Conservation (phyloP, 2,113 vertebrate genomes). For the Spermophilus dauricus region DNA sequence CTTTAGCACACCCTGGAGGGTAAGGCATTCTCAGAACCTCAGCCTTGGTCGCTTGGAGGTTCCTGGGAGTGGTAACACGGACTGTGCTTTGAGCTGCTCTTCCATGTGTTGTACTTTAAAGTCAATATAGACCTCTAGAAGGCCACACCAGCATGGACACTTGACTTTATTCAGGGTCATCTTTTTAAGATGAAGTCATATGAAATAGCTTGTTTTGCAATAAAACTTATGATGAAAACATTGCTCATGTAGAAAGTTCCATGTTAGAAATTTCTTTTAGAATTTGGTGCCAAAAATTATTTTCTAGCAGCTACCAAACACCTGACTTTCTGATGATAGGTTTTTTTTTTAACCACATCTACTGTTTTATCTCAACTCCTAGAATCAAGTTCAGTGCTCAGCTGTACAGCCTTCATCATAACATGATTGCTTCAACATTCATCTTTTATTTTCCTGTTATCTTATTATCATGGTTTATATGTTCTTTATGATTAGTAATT, state of each 20-base stretch:
- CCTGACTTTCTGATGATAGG: neutral
- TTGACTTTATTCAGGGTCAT: slow-evolving; percentile 20
- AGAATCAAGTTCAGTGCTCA: neutral
- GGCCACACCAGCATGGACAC: neutral
- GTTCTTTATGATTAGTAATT: neutral
- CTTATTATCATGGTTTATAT: neutral
- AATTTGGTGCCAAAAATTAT: neutral
- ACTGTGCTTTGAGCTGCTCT: neutral
- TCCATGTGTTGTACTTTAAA: neutral
- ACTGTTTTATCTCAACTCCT: neutral
- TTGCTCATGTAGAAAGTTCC: neutral
- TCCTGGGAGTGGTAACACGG: neutral
- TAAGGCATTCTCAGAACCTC: no score
- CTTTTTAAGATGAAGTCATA: neutral
- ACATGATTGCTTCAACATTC: neutral
- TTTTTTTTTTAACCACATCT: neutral
- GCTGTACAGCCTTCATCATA: neutral
- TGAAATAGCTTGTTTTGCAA: neutral
- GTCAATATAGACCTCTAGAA: neutral
- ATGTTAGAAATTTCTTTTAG: slow-evolving; percentile 22
- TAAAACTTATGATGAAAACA: neutral
- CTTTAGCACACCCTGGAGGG: no score
- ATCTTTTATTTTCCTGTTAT: slow-evolving; percentile 27
- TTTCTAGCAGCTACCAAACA: neutral
- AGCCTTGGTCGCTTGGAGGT: neutral